Conservation (phyloP, 2,797 vertebrate genomes). For the Syncerus caffer region DNA sequence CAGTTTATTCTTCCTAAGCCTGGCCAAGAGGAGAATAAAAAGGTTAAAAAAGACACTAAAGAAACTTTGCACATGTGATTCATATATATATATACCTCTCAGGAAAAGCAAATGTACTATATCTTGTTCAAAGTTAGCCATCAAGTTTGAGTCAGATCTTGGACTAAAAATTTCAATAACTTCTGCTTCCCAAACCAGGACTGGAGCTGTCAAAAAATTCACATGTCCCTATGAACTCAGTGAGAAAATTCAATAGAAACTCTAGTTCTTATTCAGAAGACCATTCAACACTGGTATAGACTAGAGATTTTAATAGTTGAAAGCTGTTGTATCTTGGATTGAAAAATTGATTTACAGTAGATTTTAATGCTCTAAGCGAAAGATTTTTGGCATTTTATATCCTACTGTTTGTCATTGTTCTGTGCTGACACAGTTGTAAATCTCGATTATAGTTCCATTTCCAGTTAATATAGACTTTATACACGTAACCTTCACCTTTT, state of each 20-base stretch:
- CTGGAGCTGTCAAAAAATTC: neutral
- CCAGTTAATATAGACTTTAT: slow-evolving; percentile 37
- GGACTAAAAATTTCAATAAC: neutral
- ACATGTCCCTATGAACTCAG: slow-evolving; percentile 37
- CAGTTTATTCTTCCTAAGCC: neutral
- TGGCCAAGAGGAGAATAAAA: neutral
- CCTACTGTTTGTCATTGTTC: slow-evolving; percentile 61
- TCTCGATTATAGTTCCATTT: slow-evolving; percentile 52
- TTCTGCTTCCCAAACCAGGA: neutral
- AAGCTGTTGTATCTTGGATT: slow-evolving; percentile 61
- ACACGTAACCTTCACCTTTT: slow-evolving; percentile 12
- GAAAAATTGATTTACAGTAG: slow-evolving; percentile 74
- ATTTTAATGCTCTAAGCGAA: slow-evolving; percentile 64
- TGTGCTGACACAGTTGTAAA: slow-evolving; percentile 37
- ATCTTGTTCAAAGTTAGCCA: neutral
- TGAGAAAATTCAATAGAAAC: slow-evolving; percentile 43
- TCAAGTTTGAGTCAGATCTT: neutral
- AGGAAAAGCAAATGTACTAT: neutral
- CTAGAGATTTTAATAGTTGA: slow-evolving; percentile 60
- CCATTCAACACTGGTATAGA: slow-evolving; percentile 34
- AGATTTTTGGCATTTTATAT: slow-evolving; percentile 69
- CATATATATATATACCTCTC: neutral
- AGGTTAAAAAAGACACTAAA: neutral
- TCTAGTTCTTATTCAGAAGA: slow-evolving; percentile 23
- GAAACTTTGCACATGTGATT: neutral